Base-by-base conservation (phyloP, 2,113 vertebrate species). In the Eulacestoma nigropectus region DNA sequence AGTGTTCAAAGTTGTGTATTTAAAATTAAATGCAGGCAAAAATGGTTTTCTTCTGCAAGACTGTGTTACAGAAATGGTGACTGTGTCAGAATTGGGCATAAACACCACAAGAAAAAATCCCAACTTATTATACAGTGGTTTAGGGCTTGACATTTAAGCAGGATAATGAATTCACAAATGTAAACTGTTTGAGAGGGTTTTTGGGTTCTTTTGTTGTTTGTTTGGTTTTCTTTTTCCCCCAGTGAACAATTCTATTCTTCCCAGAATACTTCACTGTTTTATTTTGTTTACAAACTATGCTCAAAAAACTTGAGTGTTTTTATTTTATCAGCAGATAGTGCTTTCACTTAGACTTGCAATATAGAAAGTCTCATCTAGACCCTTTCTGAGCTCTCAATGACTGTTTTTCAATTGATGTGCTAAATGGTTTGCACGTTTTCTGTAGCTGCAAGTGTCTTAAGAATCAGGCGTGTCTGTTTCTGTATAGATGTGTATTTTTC, bases 141-240 rank as follows among this genome's bases (percentile, higher is more conserved):
- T 57, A 57, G 16, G 41, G 46, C 57, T 84, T 78, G n/a, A 49
- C 56, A 65, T 30, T 74, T 83, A 65, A 84, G 47, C 21, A 49
- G 60, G 52, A 17, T 30, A 84, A 64, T 65, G 20, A 77, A 84
- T 74, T 82, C 49, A 82, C n/a, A 60, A n/a, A 41, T 87, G 46
- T 41, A 29, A 86, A 55, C n/a, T 55, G 5, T 37, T 74, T 11
- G 42, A 67, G 10, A 5, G 2, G 1, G 3, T 11, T n/a, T 50
- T 13, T 10, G 7, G 7, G 5, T 17, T 56, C 22, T 65, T 37
- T 35, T 35, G 23, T 42, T 65, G 21, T 13, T 59, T 17, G 4
- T 13, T 75, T 3, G 2, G 7, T 10, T 73, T 35, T n/a, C n/a
- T n/a, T n/a, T 25, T 35, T 65, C 41, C 0, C 2, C 30, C 7